A percentile compares a stretch with the other conserved stretches of the same genome.
phyloP scores from a whole-genome alignment of 64 coral and sea anemone species.

The Catalaphyllia jardinei region DNA sequence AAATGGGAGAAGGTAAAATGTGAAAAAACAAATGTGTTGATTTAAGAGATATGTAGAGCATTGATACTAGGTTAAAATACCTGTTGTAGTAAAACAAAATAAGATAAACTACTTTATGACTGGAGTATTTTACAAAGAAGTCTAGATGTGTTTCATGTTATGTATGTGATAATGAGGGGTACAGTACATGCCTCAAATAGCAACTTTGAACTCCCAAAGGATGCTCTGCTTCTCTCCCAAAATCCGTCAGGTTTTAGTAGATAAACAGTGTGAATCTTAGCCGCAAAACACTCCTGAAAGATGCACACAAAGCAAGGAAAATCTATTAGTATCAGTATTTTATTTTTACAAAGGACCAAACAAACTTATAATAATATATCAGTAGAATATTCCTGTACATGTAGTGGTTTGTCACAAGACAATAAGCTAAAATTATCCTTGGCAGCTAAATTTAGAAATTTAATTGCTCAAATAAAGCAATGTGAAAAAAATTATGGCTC shows the following conservation, averaged over 20 bases:
- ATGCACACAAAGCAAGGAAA: constrained; percentile 16
- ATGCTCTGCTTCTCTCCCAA: constrained; percentile 96
- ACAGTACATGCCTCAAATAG: constrained; percentile 75
- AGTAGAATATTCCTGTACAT: background rate
- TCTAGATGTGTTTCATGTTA: background rate
- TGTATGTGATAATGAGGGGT: background rate
- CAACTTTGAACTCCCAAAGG: constrained; percentile 88
- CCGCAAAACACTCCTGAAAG: constrained; percentile 92
- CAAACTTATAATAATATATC: too few species aligned
- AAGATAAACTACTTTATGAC: constrained; percentile 1
- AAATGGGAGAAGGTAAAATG: background rate
- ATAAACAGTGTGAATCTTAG: constrained; percentile 84
- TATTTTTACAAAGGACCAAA: background rate
- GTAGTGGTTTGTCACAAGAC: background rate
- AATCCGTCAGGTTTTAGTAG: constrained; percentile 98
- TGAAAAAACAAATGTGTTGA: constrained; percentile 2
- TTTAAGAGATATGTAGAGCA: constrained; percentile 11
- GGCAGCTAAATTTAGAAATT: background rate
- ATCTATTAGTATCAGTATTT: background rate
- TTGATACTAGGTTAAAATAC: background rate
- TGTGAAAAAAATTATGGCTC: background rate
- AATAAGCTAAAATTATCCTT: background rate
- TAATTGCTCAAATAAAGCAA: background rate
- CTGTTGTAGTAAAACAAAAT: background rate
- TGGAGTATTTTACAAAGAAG: background rate